Percentiles rank a stretch among this genome's conserved stretches.
Conservation (phyloP, 2,797 vertebrate species). For the Siniperca obscura region DNA sequence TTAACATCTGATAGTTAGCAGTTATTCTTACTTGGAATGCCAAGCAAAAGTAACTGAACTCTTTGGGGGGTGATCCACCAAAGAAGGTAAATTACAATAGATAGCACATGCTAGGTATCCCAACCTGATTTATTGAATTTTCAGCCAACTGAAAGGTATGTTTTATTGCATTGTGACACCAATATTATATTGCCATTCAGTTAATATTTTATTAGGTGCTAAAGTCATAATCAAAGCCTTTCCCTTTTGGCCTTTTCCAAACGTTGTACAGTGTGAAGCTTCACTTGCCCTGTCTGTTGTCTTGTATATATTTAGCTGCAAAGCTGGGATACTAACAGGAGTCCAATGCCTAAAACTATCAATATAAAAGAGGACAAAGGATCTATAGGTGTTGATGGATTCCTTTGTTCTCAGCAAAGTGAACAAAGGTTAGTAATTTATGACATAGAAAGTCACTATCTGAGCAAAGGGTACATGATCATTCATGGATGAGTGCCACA, state of each 20-base stretch:
- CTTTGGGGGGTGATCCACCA: background rate
- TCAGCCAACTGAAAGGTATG: background rate
- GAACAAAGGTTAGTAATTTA: conserved; percentile 13
- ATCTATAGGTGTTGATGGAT: background rate
- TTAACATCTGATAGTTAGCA: background rate
- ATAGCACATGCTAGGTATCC: background rate
- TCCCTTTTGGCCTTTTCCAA: background rate
- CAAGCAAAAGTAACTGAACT: background rate
- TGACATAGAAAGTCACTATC: background rate
- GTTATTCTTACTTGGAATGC: background rate
- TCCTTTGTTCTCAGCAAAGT: background rate
- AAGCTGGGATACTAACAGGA: background rate
- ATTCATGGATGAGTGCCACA: conserved; percentile 51
- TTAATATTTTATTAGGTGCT: background rate
- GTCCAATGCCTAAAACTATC: no score
- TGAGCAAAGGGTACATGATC: conserved; percentile 11
- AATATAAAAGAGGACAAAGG: background rate
- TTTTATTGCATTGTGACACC: background rate
- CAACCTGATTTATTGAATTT: background rate
- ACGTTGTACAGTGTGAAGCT: background rate
- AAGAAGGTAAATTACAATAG: background rate
- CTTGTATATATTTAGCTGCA: background rate
- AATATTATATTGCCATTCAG: background rate
- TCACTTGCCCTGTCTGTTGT: background rate
- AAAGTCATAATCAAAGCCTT: background rate